Percentiles rank a stretch among this genome's conserved stretches.
These are phyloP conservation scores for Anableps anableps DNA, from an alignment of 2,797 vertebrate species.

Conservation along the genomic window DNA sequence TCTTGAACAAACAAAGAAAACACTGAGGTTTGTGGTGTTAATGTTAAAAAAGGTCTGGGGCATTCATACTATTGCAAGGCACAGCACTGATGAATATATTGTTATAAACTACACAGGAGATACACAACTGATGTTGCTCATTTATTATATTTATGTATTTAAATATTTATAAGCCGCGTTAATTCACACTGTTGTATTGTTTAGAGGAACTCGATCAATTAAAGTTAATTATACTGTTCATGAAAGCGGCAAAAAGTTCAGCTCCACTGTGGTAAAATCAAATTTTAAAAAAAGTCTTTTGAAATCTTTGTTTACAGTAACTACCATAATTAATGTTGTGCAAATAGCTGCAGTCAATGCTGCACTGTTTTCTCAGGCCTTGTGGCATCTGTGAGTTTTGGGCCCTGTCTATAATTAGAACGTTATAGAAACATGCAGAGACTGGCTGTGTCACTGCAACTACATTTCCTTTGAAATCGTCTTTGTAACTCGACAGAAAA, in stretches of 20 bases:
- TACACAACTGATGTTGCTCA: not conserved
- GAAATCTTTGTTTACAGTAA: conserved; percentile 60
- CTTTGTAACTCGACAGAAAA: conserved; percentile 1
- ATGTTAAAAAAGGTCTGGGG: no score
- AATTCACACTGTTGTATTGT: conserved; percentile 19
- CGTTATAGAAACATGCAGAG: conserved; percentile 19
- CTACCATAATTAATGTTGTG: conserved; percentile 59
- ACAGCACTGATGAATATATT: no score
- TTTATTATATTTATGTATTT: not conserved
- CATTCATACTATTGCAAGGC: no score
- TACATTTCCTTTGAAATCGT: conserved; percentile 10
- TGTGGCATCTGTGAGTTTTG: conserved; percentile 26
- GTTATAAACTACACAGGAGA: not conserved
- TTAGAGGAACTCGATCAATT: conserved; percentile 22
- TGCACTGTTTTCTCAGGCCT: conserved; percentile 55
- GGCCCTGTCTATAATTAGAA: conserved; percentile 46
- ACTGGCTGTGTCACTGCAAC: conserved; percentile 32
- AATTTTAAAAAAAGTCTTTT: conserved; percentile 31
- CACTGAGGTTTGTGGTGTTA: no score
- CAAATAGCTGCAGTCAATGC: conserved; percentile 55
- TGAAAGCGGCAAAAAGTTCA: conserved; percentile 45
- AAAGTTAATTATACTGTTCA: conserved; percentile 55
- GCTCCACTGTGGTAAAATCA: conserved; percentile 22
- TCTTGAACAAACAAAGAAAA: not conserved
- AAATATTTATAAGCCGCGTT: not conserved